Base-by-base conservation (phyloP, 2,113 vertebrate species). In the Serilophus lunatus region DNA sequence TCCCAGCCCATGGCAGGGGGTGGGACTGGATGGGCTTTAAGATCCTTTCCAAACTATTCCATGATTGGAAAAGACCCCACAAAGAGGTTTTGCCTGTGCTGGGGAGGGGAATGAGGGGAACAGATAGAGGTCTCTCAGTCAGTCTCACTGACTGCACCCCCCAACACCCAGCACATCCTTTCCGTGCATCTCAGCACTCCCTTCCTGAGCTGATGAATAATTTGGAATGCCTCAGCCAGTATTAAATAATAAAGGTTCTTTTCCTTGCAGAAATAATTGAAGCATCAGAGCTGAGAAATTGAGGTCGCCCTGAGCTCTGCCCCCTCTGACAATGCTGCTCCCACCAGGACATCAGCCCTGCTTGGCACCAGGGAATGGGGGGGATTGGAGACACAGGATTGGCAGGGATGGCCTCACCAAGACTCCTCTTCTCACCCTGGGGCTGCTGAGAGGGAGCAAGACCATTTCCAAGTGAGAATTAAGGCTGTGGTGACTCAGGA, bases 181-280 rank as follows among this genome's bases (percentile, higher is more conserved):
- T 59, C 61, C 0, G 0, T 40, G 45, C 70, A 20, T 17, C 64
- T 76, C 90, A 68, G 85, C 70, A 63, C 78, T 79, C n/a, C 11
- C 36, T 79, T 90, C 63, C 88, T 36, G 12, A 3, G 1, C 79
- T 90, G 71, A 95, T 94, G 71, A 93, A 96, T 94, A 90, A 96
- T 95, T 94, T 92, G 90, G 66, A 96, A 63, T 4, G 10, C 23
- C 42, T 95, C 82, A 63, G 88, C n/a, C 82, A 63, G 35, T 94
- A 95, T 77, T 96, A 95, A 96, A 95, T 88, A 88, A 93, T 69
- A 93, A 86, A 76, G 66, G 90, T 90, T 77, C 54, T 86, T 95
- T 80, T 83, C 63, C 82, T 94, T 53, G 59, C 71, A 90, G 93
- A 77, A 90, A 83, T 95, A 96, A 96, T 96, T 93, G 93, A 66